These are phyloP conservation scores for Lophius piscatorius DNA, from an alignment of 2,113 vertebrate genomes.

Conservation along the genomic window DNA sequence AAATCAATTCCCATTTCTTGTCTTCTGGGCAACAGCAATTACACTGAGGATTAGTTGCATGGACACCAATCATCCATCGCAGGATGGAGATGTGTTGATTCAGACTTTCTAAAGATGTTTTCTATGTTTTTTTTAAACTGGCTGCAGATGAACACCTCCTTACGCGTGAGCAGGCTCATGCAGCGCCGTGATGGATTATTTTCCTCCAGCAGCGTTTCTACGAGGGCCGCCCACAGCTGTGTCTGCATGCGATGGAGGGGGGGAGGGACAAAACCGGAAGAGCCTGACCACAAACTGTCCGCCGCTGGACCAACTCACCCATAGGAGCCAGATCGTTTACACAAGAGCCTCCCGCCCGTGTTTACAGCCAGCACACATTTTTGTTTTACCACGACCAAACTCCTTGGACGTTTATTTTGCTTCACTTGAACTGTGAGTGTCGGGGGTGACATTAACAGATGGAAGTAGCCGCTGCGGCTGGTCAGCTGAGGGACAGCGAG, in stretches of 20 bases:
- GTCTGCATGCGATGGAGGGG: constrained; percentile 34
- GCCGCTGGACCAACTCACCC: constrained; percentile 52
- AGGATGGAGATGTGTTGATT: neutral
- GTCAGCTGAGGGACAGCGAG: constrained; percentile 5
- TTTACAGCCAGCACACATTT: constrained; percentile 76
- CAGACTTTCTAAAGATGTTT: constrained; percentile 32
- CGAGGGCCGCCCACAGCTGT: constrained; percentile 65
- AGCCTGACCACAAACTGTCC: constrained; percentile 65
- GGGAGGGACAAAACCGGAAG: constrained; percentile 45
- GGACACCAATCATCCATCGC: too few relatives aligned
- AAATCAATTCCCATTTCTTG: constrained; percentile 66
- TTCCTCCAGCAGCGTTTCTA: constrained; percentile 57
- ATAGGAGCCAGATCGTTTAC: constrained; percentile 69
- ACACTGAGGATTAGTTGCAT: constrained; percentile 31
- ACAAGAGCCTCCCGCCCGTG: constrained; percentile 67
- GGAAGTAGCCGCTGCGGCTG: constrained; percentile 30
- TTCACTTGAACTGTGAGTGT: constrained; percentile 70
- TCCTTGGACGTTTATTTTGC: constrained; percentile 71
- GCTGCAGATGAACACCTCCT: constrained; percentile 58
- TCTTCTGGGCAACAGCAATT: constrained; percentile 34
- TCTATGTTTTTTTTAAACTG: constrained; percentile 34
- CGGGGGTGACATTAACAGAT: constrained; percentile 46
- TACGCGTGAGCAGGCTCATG: constrained; percentile 48
- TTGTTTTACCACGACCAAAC: constrained; percentile 69
- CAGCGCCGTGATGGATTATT: constrained; percentile 43